Evolutionary conservation across 2,888 invertebrate genomes (phyloP), one percentile per base, ranked within the genome.

Genomic region (Uropetala carovei): DNA sequence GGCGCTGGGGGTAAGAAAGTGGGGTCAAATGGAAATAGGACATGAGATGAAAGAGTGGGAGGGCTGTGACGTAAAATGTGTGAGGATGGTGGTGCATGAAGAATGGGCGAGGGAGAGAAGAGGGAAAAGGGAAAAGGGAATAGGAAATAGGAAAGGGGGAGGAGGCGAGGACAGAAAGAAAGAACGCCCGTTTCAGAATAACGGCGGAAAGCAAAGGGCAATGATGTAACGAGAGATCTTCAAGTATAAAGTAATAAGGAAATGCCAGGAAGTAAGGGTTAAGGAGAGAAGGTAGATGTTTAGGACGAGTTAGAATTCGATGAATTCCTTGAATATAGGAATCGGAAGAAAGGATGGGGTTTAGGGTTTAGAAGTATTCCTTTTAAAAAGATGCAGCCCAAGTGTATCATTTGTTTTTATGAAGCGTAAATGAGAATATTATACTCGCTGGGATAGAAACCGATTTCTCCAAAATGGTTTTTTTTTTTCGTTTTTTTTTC

Each of bases 1-100:
- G 68, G 27, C 60, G 86, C 30, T 30, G 86, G 86, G 57, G 60
- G 60, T 86, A 86, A 86, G 86, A 60, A 86, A 86, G 60, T 86
- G 22, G 86, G 64, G 89, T 89, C 89, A 68, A 89, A 89, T 89
- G 89, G 89, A 89, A 89, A 89, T 89, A 89, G 89, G 89, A 89
- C 89, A 89, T 89, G 86, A 86, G 86, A 86, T 86, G 89, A 89
- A 89, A 89, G 89, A 89, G 89, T 60, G 75, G 75, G 22, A 13
- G 75, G 75, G 13, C 22, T 22, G 68, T 68, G 68, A 68, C 68
- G 68, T 68, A 68, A 68, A 68, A 68, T 68, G 68, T n/a, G 68
- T 18, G 68, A 22, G 68, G 68, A 30, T 75, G 7, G 82, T 30
- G 82, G 11, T n/a, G 18, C n/a, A 16, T 60, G 27, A 60, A 59